phyloP scores from a whole-genome alignment of 2,113 vertebrate species.

The Acanthisitta chloris region DNA sequence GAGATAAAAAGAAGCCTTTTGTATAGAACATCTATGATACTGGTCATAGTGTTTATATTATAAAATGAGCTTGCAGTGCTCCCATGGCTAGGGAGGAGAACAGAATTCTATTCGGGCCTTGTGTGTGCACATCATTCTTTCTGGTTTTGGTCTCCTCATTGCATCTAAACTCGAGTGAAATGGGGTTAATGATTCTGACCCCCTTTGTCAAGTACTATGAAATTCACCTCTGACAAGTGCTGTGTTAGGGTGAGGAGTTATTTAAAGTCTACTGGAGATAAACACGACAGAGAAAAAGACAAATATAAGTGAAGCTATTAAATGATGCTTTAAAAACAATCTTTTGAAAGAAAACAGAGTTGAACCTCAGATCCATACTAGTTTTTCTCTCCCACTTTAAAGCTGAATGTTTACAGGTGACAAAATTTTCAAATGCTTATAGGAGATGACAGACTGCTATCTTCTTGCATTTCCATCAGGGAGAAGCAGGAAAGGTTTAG shows the following conservation, averaged over 20 bases:
- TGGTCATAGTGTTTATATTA: background rate
- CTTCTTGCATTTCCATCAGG: background rate
- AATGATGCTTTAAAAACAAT: background rate
- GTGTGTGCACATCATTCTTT: fast-evolving
- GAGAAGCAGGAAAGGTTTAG: background rate
- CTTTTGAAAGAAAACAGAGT: background rate
- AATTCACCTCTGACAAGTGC: background rate
- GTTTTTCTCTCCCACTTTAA: background rate
- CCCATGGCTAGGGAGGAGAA: background rate
- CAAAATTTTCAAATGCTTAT: background rate
- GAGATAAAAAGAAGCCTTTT: background rate
- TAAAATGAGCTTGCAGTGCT: background rate
- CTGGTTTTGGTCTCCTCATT: background rate
- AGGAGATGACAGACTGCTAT: background rate
- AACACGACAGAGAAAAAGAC: background rate
- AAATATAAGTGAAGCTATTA: background rate
- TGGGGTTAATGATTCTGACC: background rate
- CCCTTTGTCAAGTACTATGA: background rate
- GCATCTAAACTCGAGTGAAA: background rate
- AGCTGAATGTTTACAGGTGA: background rate
- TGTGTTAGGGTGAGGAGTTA: background rate
- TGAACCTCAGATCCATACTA: background rate
- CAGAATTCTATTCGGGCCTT: background rate
- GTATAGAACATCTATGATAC: background rate
- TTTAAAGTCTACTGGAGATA: background rate